Base-by-base conservation (phyloP, 37 sponge, comb jelly and placozoan species). In the Theonella swinhoei region DNA sequence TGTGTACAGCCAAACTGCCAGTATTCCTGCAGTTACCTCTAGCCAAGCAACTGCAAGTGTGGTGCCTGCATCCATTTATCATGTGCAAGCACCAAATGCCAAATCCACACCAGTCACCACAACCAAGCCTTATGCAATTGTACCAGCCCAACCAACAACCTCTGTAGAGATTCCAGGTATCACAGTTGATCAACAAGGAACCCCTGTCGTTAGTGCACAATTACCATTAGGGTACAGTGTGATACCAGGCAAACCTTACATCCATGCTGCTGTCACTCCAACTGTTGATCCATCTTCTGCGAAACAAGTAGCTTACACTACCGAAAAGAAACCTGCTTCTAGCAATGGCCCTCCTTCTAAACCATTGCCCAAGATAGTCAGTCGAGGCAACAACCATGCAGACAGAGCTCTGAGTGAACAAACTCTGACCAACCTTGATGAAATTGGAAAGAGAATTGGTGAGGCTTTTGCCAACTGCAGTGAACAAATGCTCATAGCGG, bases 101-200 rank as follows among this genome's bases (percentile, higher is more conserved):
- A 68, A 28, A 33, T 5, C 69, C 5, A 26, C n/a, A 20, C 34
- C 59, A 47, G 79, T 69, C 23, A 75, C 11, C 58, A 75, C 88
- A 26, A 81, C 88, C n/a, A 87, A 87, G 33, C 81, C 88, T 0
- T 87, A 75, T 67, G 88, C 88, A 28, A 73, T 87, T 35, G 88
- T 87, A 2, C 67, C 39, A 40, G 81, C 88, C 14, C 58, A 73
- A 11, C 88, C 88, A n/a, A 35, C 78, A 22, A 20, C 68, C 3
- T 68, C 80, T 0, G 19, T 20, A 0, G 69, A 47, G 14, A 47
- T 47, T 14, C 54, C 7, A 47, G 54, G 54, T 17, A 47, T 47
- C 14, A 14, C 54, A 47, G 54, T 47, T 14, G 14, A 47, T 47
- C 54, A 47, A 47, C 54, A 47, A 14, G 54, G 54, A 47, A 47